These are phyloP conservation scores for Argyrosomus japonicus DNA, from an alignment of 2,113 vertebrate species.

Conservation along the genomic window DNA sequence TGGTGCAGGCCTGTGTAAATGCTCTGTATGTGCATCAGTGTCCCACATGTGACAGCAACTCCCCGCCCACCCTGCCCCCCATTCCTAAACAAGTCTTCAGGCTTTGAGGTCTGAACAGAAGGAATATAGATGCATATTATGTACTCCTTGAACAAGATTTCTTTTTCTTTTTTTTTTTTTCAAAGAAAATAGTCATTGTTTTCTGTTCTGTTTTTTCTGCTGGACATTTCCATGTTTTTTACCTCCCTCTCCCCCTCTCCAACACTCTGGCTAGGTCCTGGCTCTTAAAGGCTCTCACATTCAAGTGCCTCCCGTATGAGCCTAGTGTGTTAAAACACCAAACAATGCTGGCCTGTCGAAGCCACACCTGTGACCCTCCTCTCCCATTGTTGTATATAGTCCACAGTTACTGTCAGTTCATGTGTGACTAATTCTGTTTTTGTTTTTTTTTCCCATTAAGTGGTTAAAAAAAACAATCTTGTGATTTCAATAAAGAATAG, in stretches of 20 bases:
- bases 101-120: constrained; percentile 53
- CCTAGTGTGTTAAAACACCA: constrained; percentile 65
- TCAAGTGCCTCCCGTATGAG: constrained; percentile 82
- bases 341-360: constrained; percentile 55
- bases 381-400: constrained; percentile 77
- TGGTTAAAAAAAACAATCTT: constrained; percentile 69
- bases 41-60: constrained; percentile 54
- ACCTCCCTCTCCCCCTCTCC: constrained; percentile 24
- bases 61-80: background rate
- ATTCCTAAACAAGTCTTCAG: constrained; percentile 13
- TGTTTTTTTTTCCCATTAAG: constrained; percentile 28
- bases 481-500: constrained; percentile 84
- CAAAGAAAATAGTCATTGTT: constrained; percentile 41
- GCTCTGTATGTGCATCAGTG: constrained; percentile 71
- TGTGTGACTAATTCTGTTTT: constrained; percentile 59
- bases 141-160: constrained; percentile 38
- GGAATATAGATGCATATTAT: constrained; percentile 61
- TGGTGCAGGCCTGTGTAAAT: constrained; percentile 75
- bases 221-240: constrained; percentile 30
- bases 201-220: constrained; percentile 27
- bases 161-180: background rate
- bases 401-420: constrained; percentile 70
- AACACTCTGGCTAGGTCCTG: constrained; percentile 57
- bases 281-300: constrained; percentile 78
- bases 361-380: constrained; percentile 53